Evolutionary conservation across 1,140 invertebrate species (phyloP).

Genomic region (Platyura marginata): DNA sequence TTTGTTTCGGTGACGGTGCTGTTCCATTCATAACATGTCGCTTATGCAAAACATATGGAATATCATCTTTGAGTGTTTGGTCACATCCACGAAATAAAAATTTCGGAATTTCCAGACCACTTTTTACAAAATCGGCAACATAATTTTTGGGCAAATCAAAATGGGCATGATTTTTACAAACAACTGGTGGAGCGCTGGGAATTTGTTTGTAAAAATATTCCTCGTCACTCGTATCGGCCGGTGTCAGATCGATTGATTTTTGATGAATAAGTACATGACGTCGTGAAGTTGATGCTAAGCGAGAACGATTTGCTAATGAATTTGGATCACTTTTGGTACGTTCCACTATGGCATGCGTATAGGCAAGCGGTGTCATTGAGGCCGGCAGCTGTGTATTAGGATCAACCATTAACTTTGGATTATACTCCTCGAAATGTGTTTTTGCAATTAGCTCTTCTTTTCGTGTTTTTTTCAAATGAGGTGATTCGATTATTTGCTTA

Average conservation of each 20-base stretch:
- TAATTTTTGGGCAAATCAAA: constrained; percentile 41
- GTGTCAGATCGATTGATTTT: constrained; percentile 67
- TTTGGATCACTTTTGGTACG: constrained; percentile 72
- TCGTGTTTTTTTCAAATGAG: constrained; percentile 26
- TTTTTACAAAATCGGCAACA: constrained; percentile 13
- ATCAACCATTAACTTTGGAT: constrained; percentile 31
- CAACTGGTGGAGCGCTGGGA: constrained; percentile 43
- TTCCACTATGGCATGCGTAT: constrained; percentile 50
- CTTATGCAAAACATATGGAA: constrained; percentile 66
- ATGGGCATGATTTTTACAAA: constrained; percentile 39
- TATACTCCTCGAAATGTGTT: constrained; percentile 41
- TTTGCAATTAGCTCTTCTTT: constrained; percentile 41
- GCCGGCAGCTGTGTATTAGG: constrained; percentile 15
- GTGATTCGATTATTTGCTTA: constrained; percentile 27
- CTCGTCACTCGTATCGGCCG: constrained; percentile 61
- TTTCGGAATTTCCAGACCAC: constrained; percentile 25
- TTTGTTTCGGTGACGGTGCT: constrained; percentile 33
- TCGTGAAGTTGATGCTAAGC: constrained; percentile 47
- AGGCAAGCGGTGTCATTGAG: constrained; percentile 18
- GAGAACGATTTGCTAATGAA: constrained; percentile 43
- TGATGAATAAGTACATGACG: constrained; percentile 66
- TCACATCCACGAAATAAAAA: constrained; percentile 37
- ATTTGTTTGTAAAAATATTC: constrained; percentile 53
- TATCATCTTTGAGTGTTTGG: constrained; percentile 34
- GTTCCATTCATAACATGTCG: constrained; percentile 67